These are phyloP conservation scores for Ictalurus furcatus DNA, from an alignment of 2,113 vertebrate species.

Conservation along the genomic window DNA sequence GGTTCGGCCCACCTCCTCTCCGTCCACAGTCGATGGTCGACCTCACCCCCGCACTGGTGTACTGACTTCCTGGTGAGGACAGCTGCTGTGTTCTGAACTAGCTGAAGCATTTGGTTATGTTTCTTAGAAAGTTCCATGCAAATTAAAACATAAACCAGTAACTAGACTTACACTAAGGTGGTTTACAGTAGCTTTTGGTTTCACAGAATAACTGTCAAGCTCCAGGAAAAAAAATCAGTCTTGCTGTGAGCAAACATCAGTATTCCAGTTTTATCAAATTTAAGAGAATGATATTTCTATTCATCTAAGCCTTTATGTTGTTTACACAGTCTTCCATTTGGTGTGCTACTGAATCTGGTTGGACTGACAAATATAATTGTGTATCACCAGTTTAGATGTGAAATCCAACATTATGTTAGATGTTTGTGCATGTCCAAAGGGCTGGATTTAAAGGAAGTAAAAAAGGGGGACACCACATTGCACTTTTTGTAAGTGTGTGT, in stretches of 20 bases:
- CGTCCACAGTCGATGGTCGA: too few species aligned
- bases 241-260: background rate
- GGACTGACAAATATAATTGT: background rate
- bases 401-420: background rate
- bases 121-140: background rate
- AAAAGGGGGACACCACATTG: background rate
- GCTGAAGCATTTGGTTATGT: background rate
- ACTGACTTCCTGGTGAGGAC: too few species aligned
- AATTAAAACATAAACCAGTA: background rate
- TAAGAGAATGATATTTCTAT: background rate
- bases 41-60: too few species aligned
- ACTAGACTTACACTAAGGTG: background rate
- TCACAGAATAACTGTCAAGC: background rate
- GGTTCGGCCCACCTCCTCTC: too few species aligned
- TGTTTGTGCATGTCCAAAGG: background rate
- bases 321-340: background rate
- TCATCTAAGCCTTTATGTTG: background rate
- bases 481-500: background rate
- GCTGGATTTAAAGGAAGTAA: background rate
- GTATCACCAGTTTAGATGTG: background rate
- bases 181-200: background rate
- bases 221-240: background rate
- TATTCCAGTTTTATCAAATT: background rate
- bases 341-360: background rate
- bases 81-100: background rate